phyloP scores from a whole-genome alignment of 2,113 vertebrate species.

The Tor tambroides region DNA sequence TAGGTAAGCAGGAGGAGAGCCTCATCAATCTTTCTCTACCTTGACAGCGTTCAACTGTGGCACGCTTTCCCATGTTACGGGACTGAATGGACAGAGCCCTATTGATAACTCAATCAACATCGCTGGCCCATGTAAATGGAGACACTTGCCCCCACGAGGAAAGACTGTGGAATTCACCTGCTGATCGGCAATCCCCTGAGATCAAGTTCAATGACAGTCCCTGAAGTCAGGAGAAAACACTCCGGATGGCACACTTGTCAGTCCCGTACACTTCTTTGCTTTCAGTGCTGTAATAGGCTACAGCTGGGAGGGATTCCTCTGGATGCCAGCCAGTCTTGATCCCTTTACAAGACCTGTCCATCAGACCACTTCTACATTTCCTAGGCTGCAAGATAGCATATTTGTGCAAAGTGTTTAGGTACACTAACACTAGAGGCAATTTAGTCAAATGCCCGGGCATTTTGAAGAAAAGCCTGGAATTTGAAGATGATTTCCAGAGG shows the following conservation, averaged over 20 bases:
- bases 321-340: conserved; percentile 26
- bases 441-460: not conserved
- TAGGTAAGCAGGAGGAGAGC: not conserved
- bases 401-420: not conserved
- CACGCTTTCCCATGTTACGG: not conserved
- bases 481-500: not conserved
- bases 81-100: conserved; percentile 30
- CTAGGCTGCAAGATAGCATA: not conserved
- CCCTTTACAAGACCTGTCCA: not conserved
- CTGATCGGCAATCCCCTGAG: conserved; percentile 31
- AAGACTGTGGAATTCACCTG: conserved; percentile 28
- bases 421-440: not conserved
- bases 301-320: conserved; percentile 20
- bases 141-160: conserved; percentile 24
- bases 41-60: conserved; percentile 44
- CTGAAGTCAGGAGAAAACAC: conserved; percentile 38
- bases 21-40: conserved; percentile 52
- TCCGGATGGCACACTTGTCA: conserved; percentile 42
- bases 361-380: not conserved
- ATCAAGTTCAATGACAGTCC: conserved; percentile 46
- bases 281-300: conserved; percentile 15
- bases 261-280: conserved; percentile 33
- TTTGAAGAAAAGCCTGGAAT: not conserved
- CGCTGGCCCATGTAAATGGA: conserved; percentile 19
- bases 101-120: conserved; percentile 51